These are phyloP conservation scores for Apocrypta bakeri DNA, from an alignment of 1,140 invertebrate genomes.

Conservation along the genomic window DNA sequence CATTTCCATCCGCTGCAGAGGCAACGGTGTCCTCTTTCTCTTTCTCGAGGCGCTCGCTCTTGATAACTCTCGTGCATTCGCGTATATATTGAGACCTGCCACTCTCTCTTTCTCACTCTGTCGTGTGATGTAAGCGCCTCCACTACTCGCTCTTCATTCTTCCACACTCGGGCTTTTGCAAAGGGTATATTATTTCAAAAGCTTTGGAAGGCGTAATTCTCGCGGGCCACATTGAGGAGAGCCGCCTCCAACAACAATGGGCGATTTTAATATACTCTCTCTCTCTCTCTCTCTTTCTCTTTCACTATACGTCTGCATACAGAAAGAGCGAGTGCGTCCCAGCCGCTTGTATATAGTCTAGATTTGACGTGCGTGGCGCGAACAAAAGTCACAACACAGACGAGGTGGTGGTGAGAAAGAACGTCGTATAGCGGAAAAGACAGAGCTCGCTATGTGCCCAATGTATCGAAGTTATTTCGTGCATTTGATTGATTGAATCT, in stretches of 20 bases:
- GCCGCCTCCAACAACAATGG: constrained; percentile 52
- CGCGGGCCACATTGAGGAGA: constrained; percentile 51
- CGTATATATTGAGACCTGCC: not conserved
- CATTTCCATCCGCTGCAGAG: not conserved
- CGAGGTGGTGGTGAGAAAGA: not conserved
- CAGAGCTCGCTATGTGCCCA: not conserved
- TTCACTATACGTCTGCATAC: not conserved
- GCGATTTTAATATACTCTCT: constrained; percentile 59
- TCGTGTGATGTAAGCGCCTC: not conserved
- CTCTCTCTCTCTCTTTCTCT: not conserved
- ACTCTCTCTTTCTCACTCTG: not conserved
- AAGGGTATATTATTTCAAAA: constrained; percentile 55
- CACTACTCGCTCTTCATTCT: not conserved
- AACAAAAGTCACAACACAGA: constrained; percentile 55
- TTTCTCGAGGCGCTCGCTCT: not conserved
- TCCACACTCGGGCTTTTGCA: not conserved
- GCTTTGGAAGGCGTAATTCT: constrained; percentile 51
- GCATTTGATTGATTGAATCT: constrained; percentile 26
- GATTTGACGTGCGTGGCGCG: constrained; percentile 53
- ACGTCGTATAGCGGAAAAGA: not conserved
- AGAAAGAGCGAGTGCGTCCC: not conserved
- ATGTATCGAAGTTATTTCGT: not conserved
- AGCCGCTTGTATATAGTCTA: constrained; percentile 15
- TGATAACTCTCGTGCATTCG: not conserved
- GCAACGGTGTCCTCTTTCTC: not conserved